Evolutionary conservation across 2,888 invertebrate genomes (phyloP), one percentile per base, ranked within the genome.

Genomic region (Exocentrus adspersus): DNA sequence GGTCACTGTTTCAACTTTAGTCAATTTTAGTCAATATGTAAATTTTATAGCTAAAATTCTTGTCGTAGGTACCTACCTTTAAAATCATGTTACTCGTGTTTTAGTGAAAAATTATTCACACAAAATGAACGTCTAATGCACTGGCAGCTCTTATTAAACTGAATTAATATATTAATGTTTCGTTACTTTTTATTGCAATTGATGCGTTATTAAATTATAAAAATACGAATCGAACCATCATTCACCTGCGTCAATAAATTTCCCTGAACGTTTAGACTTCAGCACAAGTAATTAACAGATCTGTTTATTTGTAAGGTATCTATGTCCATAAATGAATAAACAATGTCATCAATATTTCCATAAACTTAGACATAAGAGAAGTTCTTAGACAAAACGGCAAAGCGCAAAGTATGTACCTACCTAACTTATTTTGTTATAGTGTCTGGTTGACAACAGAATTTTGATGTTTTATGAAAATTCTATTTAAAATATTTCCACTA

Each of bases 211-310:
- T 54, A 2, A 42, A 14, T 14, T 16, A 54, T 43, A 54, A 28
- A 43, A 17, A 1, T 9, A 19, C 2, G n/a, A n/a, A n/a, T n/a
- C n/a, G n/a, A n/a, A n/a, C 17, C 20, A 43, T 54, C 28, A 54
- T 16, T n/a, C 24, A 9, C 28, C 10, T 43, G n/a, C 54, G 54
- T 54, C 54, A 54, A 24, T 54, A 54, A 54, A 54, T 10, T 54
- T 43, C 28, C 54, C 54, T 10, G 37, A n/a, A 37, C 12, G 14
- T 37, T 32, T 37, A 37, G n/a, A 37, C 37, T 12, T 37, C n/a
- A n/a, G 7, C n/a, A n/a, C n/a, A n/a, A n/a, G n/a, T n/a, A 24
- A 24, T 24, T 24, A 24, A 24, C 7, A 3, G 24, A 24, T 7
- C 7, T 5, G 7, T 24, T 7, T n/a, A n/a, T n/a, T n/a, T n/a